phyloP scores from a whole-genome alignment of 53 echinoderm and acorn worm species.

The Patiria pectinifera region DNA sequence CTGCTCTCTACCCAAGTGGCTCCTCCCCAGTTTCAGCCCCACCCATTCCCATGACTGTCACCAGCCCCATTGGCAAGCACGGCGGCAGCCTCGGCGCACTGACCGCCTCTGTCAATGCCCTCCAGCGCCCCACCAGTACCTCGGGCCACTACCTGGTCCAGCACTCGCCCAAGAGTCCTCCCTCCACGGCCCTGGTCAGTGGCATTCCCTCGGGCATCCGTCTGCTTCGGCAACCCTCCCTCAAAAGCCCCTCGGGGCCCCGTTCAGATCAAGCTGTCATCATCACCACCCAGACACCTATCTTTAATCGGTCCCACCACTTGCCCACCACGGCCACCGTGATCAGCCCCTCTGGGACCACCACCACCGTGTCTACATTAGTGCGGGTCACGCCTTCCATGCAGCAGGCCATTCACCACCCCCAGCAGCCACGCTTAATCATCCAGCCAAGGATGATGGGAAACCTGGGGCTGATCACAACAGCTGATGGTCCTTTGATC shows the following conservation, averaged over 20 bases:
- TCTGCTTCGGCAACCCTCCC: constrained; percentile 16
- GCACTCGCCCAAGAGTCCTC: constrained; percentile 52
- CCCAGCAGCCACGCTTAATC: constrained; percentile 51
- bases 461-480: constrained; percentile 45
- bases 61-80: constrained; percentile 68
- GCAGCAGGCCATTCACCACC: constrained; percentile 57
- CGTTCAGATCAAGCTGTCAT: constrained; percentile 78
- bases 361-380: constrained; percentile 39
- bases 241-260: constrained; percentile 39
- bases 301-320: constrained; percentile 80
- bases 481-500: constrained; percentile 48
- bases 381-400: constrained; percentile 59
- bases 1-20: constrained; percentile 25
- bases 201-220: constrained; percentile 39
- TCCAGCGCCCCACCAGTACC: constrained; percentile 67
- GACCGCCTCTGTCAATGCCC: constrained; percentile 72
- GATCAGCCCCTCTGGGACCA: constrained; percentile 51
- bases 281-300: constrained; percentile 92
- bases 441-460: constrained; percentile 55
- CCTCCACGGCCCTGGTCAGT: constrained; percentile 54
- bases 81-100: constrained; percentile 67
- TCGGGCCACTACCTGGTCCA: constrained; percentile 58
- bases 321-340: constrained; percentile 31
- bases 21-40: constrained; percentile 30
- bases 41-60: constrained; percentile 58